Evolutionary conservation across 2,113 vertebrate species (phyloP), one percentile per base, ranked within the genome.

Genomic region (Macrotus californicus): DNA sequence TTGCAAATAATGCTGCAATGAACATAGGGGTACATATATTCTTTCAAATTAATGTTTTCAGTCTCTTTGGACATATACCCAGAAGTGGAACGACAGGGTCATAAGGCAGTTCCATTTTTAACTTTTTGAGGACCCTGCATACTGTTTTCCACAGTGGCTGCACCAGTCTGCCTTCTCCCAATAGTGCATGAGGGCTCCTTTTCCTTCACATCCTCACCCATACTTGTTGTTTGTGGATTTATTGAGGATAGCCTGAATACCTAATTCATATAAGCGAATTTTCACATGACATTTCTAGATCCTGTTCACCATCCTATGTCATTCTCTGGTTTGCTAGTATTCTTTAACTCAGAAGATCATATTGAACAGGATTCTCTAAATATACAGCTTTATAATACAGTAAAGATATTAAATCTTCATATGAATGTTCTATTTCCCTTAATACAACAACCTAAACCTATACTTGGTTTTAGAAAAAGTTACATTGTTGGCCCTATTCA

Each of bases 361-460:
- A 84, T 21, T 70, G 21, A 91, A 29, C 11, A 52, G 54, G 48
- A 94, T 24, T 84, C 22, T 86, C 34, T 21, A 89, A 92, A 50
- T 79, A 84, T 43, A 73, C 0, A 84, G 24, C 14, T 76, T 93
- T 80, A 39, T 81, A 92, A 90, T 54, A 64, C 0, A 72, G 48
- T 50, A 80, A 67, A 95, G 36, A 29, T 79, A 93, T 87, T 70
- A 87, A 92, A 89, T 80, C 54, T 91, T 93, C 22, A 89, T 89
- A n/a, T 66, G 22, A 94, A 70, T 73, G 66, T 48, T 87, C 0
- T 34, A 41, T 93, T 93, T 91, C 13, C 36, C 29, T 73, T 92
- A 93, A 76, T 39, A 64, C 13, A 87, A 64, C 13, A 80, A 72
- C 22, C 11, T 64, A 89, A 91, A 66, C 34, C 10, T 9, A 0